Base-by-base conservation (phyloP, 23 tunicate species). In the Trididemnum clinides region DNA sequence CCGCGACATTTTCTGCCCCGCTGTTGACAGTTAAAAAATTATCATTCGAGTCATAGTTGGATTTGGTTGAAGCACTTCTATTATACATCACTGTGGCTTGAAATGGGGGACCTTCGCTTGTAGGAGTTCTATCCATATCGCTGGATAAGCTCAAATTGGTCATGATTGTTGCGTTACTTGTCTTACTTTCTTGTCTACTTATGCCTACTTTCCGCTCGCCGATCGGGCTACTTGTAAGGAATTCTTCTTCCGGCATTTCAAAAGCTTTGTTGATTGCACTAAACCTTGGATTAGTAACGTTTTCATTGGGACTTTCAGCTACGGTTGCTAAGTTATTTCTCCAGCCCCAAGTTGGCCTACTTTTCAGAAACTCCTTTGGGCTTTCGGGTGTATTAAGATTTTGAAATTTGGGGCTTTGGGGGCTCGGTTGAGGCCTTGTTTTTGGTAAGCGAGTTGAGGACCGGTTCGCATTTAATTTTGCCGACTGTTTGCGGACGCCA, bases 401-500 rank as follows among this genome's bases (percentile, higher is more conserved):
- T 59, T 12, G 25, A 59, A 12, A n/a, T n/a, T 59, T 59, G 21
- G 66, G 66, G 22, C 27, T 59, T 59, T n/a, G 20, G 3, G 66
- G 66, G 25, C 27, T 19, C 22, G 20, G 20, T 12, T 25, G 66
- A 4, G 20, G 20, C 25, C 3, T 5, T 5, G 66, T 10, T n/a
- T n/a, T n/a, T n/a, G n/a, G n/a, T n/a, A n/a, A n/a, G 20, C 66
- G 20, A 10, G 76, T 4, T 70, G 76, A 37, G 22, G 66, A 59
- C 3, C 21, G 66, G 22, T 59, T 25, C 21, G 20, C 49, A 6
- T 64, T n/a, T 26, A 85, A 12, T 23, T 57, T 72, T 21, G 50
- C 64, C 1, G 90, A 64, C 44, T 86, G 84, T 62, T 86, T 77
- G 15, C 33, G 77, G 6, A 86, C 64, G 21, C 84, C 72, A 66